These are phyloP conservation scores for Phymatocera aterrima DNA, from an alignment of 2,888 invertebrate species.

Conservation along the genomic window DNA sequence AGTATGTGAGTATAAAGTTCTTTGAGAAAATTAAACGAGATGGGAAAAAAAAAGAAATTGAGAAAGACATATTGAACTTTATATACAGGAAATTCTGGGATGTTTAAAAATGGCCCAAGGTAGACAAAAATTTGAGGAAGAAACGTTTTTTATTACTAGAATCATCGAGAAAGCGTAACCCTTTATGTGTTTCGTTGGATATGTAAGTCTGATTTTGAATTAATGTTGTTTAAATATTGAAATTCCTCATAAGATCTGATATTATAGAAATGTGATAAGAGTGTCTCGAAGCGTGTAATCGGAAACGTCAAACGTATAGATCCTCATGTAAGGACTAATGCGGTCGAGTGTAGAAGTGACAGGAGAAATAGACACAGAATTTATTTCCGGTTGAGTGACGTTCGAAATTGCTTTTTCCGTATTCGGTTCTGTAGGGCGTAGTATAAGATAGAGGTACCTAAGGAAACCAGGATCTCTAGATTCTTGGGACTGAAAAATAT, in stretches of 20 bases:
- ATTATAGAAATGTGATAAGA: not conserved
- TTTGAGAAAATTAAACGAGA: not conserved
- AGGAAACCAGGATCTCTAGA: too few relatives aligned
- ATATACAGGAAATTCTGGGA: not conserved
- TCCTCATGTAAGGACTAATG: constrained; percentile 1
- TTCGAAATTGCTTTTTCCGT: constrained; percentile 43
- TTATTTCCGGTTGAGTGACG: constrained; percentile 44
- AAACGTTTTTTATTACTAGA: too few relatives aligned
- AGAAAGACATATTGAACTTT: not conserved
- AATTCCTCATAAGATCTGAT: too few relatives aligned
- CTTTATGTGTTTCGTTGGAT: too few relatives aligned
- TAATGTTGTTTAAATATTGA: not conserved
- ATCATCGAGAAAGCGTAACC: too few relatives aligned
- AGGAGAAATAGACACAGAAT: constrained; percentile 43
- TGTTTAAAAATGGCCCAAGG: too few relatives aligned
- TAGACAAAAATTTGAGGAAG: too few relatives aligned
- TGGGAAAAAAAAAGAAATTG: not conserved
- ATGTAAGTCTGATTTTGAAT: too few relatives aligned
- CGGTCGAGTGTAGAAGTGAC: constrained; percentile 12
- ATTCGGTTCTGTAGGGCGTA: not conserved
- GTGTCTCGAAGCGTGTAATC: not conserved
- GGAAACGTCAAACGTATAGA: constrained; percentile 13
- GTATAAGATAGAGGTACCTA: not conserved
- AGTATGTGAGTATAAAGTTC: not conserved
- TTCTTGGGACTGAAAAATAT: constrained; percentile 39